Evolutionary conservation across 2,888 invertebrate species (phyloP).

Genomic region (Pollenia amentaria): DNA sequence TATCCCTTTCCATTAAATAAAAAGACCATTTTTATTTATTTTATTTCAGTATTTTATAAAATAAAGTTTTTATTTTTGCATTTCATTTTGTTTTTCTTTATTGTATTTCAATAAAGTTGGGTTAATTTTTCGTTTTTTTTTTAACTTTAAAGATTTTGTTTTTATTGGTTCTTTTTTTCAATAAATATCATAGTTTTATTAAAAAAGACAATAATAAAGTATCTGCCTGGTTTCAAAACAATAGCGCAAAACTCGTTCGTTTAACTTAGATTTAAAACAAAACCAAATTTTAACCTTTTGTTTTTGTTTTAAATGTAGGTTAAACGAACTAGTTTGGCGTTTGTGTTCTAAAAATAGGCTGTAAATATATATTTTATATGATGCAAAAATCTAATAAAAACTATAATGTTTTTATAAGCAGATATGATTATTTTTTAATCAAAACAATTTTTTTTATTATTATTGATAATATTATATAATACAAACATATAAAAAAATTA

Average conservation of each 20-base stretch:
- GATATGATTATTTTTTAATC: conserved; percentile 51
- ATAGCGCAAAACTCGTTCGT: no score
- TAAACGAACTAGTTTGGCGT: no score
- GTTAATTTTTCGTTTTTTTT: conserved; percentile 42
- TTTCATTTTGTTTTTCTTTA: conserved; percentile 19
- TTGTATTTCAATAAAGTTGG: conserved; percentile 44
- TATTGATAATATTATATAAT: conserved; percentile 51
- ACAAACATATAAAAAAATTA: conserved; percentile 68
- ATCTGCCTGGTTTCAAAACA: background rate
- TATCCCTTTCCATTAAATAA: conserved; percentile 24
- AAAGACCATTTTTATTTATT: conserved; percentile 40
- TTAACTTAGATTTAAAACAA: no score
- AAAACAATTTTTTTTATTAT: conserved; percentile 51
- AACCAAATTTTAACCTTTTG: no score
- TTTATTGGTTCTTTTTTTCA: conserved; percentile 23
- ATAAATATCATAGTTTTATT: conserved; percentile 67
- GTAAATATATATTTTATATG: conserved; percentile 29
- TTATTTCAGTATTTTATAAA: conserved; percentile 63
- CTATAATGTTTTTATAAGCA: conserved; percentile 59
- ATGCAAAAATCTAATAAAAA: conserved; percentile 64
- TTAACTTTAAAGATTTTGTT: conserved; percentile 9
- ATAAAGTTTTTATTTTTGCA: conserved; percentile 56
- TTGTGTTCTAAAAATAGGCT: no score
- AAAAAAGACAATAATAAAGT: conserved; percentile 47
- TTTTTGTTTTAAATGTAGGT: no score